A percentile compares a stretch with the other conserved stretches of the same genome.
Conservation (phyloP, 2,113 vertebrate species). For the Poeciliopsis prolifica region DNA sequence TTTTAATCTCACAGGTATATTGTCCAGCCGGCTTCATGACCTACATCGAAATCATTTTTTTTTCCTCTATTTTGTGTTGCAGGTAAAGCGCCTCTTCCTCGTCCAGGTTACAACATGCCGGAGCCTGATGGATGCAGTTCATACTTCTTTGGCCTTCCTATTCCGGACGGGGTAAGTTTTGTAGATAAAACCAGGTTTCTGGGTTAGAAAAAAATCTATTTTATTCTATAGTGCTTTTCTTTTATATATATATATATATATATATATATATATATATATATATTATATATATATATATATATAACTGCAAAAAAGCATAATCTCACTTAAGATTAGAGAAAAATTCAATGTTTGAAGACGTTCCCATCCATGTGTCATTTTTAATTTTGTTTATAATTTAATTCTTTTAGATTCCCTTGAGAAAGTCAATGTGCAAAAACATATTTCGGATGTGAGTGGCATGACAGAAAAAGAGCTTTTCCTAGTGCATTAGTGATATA, state of each 20-base stretch:
- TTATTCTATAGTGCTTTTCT: too few species aligned
- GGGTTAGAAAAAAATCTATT: not conserved
- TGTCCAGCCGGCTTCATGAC: not conserved
- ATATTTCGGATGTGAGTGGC: not conserved
- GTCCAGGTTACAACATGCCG: constrained; percentile 86
- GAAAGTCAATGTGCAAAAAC: too few species aligned
- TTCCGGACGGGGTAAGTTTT: constrained; percentile 86
- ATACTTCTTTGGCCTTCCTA: constrained; percentile 91
- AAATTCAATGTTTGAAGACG: too few species aligned
- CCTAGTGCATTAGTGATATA: too few species aligned
- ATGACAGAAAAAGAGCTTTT: not conserved
- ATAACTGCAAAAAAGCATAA: too few species aligned
- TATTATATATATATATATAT: too few species aligned
- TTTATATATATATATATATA: too few species aligned
- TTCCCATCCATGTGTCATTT: not conserved
- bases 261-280: too few species aligned
- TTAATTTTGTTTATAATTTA: not conserved
- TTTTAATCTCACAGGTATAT: not conserved
- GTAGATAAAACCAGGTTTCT: not conserved
- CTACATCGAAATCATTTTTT: not conserved
- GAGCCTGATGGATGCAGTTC: constrained; percentile 91
- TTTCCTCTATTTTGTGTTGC: not conserved
- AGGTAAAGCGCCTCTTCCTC: constrained; percentile 91
- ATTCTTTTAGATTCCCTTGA: not conserved
- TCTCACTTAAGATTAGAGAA: too few species aligned